phyloP scores from a whole-genome alignment of 2,113 vertebrate species.

The Alexandromys fortis region DNA sequence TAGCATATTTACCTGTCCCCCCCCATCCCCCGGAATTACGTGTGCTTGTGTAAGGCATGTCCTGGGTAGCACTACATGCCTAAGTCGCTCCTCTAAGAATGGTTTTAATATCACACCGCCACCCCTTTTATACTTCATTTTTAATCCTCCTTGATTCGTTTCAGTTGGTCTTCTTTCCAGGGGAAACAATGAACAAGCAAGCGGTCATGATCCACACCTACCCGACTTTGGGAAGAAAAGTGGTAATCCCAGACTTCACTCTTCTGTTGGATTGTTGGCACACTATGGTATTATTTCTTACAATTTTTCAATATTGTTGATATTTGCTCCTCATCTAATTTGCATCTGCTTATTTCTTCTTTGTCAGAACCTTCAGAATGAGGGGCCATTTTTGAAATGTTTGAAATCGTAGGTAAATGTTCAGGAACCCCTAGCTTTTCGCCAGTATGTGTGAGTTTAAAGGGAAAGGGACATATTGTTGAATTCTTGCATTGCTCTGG shows the following conservation, averaged over 20 bases:
- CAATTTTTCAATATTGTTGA: neutral
- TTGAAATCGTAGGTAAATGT: slow-evolving; percentile 49
- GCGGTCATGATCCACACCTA: neutral
- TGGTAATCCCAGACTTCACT: slow-evolving; percentile 5
- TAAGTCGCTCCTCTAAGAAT: slow-evolving; percentile 21
- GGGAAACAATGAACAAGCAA: slow-evolving; percentile 34
- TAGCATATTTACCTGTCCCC: slow-evolving; percentile 35
- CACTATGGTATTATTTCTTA: neutral
- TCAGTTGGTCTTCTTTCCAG: slow-evolving; percentile 30
- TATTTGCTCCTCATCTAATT: neutral
- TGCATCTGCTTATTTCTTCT: neutral
- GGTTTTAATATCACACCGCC: slow-evolving; percentile 23
- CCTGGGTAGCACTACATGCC: neutral
- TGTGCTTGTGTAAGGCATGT: neutral
- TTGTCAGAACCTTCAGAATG: neutral
- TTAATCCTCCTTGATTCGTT: slow-evolving; percentile 12
- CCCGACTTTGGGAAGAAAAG: slow-evolving; percentile 1
- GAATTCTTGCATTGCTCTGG: neutral
- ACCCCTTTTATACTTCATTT: slow-evolving; percentile 27
- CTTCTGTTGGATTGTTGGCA: slow-evolving; percentile 32
- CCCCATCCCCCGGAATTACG: slow-evolving; percentile 8
- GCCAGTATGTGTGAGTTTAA: neutral
- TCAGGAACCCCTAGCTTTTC: neutral
- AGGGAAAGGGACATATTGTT: neutral
- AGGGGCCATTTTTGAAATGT: slow-evolving; percentile 49